These are phyloP conservation scores for Ambastaia sidthimunki DNA, from an alignment of 2,797 vertebrate genomes.

Conservation along the genomic window DNA sequence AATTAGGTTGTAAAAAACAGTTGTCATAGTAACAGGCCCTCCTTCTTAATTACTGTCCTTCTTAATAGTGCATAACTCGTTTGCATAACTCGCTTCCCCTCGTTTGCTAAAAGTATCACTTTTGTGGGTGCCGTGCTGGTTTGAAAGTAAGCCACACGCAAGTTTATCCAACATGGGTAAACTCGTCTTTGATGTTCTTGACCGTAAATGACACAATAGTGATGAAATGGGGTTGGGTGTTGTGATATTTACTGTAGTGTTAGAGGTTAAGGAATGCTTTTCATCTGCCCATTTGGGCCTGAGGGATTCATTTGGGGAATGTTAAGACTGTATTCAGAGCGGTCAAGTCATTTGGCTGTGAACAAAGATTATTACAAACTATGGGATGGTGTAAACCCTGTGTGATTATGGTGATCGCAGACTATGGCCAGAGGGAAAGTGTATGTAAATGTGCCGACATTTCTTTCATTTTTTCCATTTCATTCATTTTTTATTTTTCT, in stretches of 20 bases:
- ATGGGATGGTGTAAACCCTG: conserved; percentile 31
- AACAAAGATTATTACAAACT: conserved; percentile 66
- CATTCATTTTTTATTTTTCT: conserved; percentile 29
- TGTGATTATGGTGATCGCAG: conserved; percentile 53
- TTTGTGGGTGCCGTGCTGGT: conserved; percentile 5
- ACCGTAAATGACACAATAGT: conserved; percentile 52
- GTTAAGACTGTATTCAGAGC: conserved; percentile 38
- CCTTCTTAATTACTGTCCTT: background rate
- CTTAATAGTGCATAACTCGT: background rate
- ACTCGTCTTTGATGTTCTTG: conserved; percentile 44
- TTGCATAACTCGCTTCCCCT: background rate
- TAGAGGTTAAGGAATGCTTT: conserved; percentile 61
- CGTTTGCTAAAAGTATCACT: conserved; percentile 17
- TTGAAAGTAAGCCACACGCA: conserved; percentile 28
- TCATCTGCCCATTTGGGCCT: conserved; percentile 62
- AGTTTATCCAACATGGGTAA: conserved; percentile 30
- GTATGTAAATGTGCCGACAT: conserved; percentile 30
- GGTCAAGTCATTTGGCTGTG: conserved; percentile 63
- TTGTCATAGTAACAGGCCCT: background rate
- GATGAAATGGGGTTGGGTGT: conserved; percentile 54
- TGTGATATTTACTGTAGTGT: conserved; percentile 58
- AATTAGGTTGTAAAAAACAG: background rate
- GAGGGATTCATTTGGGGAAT: conserved; percentile 56
- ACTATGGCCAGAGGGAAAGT: conserved; percentile 31
- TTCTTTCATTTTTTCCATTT: no score